A percentile compares a stretch with the other conserved stretches of the same genome.
These are phyloP conservation scores for Taenioides sp. DNA, from an alignment of 2,797 vertebrate species.

Conservation along the genomic window DNA sequence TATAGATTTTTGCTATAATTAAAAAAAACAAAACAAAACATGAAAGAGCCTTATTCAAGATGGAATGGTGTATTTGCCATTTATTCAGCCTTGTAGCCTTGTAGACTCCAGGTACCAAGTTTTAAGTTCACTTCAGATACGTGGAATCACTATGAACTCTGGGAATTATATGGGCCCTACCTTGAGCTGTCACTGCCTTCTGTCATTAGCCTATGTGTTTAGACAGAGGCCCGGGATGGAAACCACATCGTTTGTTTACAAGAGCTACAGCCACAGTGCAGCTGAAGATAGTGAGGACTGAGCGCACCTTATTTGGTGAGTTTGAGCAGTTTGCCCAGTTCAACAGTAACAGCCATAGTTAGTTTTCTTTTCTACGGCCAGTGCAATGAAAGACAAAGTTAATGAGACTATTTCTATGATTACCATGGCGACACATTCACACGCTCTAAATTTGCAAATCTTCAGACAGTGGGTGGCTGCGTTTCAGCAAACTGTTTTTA, in stretches of 20 bases:
- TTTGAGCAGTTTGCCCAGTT: conserved; percentile 1
- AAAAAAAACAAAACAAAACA: too few relatives aligned
- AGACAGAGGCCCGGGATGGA: not conserved
- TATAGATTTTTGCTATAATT: too few relatives aligned
- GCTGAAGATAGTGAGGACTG: conserved; percentile 2
- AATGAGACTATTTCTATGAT: conserved; percentile 17
- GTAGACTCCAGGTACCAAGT: too few relatives aligned
- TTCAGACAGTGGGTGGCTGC: conserved; percentile 4
- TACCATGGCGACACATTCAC: conserved; percentile 9
- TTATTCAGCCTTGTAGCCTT: too few relatives aligned
- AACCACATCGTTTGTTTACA: not conserved
- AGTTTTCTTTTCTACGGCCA: not conserved
- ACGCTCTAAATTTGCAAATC: not conserved
- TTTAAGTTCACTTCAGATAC: too few relatives aligned
- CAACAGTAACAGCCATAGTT: not conserved
- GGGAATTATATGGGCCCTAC: not conserved
- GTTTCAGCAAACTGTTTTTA: not conserved
- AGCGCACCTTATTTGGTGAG: conserved; percentile 9
- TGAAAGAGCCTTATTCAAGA: too few relatives aligned
- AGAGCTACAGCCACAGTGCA: not conserved
- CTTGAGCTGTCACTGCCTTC: conserved; percentile 1
- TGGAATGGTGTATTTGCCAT: too few relatives aligned
- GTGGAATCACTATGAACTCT: not conserved
- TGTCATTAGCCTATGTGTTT: conserved; percentile 6
- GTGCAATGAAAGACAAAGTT: not conserved